These are phyloP conservation scores for Parasteatoda lunata DNA, from an alignment of 2,888 invertebrate species.

Conservation along the genomic window DNA sequence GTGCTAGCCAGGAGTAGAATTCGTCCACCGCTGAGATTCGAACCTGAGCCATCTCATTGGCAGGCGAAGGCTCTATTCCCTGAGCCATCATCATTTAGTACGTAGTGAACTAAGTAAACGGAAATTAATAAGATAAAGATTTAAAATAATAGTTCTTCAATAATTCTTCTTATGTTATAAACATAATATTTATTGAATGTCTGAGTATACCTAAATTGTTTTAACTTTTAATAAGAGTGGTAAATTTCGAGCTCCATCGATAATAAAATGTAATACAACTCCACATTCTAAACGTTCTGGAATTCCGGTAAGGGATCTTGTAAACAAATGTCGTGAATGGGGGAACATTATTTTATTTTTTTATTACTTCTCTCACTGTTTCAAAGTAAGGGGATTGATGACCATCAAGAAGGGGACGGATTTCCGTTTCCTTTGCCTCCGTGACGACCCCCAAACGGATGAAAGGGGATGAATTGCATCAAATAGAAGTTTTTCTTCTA, in stretches of 20 bases:
- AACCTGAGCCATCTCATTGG: no score
- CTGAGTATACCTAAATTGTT: no score
- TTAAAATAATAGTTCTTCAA: no score
- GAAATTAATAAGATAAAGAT: no score
- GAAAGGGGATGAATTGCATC: not conserved
- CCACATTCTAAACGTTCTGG: slow-evolving; percentile 52
- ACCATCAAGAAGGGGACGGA: slow-evolving; percentile 65
- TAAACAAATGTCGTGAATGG: slow-evolving; percentile 63
- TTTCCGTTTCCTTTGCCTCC: slow-evolving; percentile 60
- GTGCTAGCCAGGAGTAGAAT: no score
- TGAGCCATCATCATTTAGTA: no score
- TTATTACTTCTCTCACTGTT: slow-evolving; percentile 7
- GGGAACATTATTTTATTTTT: not conserved
- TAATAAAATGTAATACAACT: slow-evolving; percentile 53
- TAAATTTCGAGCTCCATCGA: not conserved
- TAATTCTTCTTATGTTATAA: no score
- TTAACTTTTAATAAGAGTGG: no score
- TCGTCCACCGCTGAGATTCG: no score
- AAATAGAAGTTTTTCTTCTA: not conserved
- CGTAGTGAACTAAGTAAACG: no score
- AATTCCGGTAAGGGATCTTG: slow-evolving; percentile 60
- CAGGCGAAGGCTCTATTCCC: no score
- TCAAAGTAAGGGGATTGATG: slow-evolving; percentile 51
- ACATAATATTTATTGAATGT: no score
- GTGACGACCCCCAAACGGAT: slow-evolving; percentile 32